A percentile compares a stretch with the other conserved stretches of the same genome.
Evolutionary conservation across 2,113 vertebrate genomes (phyloP).

Genomic region (Indri indri): DNA sequence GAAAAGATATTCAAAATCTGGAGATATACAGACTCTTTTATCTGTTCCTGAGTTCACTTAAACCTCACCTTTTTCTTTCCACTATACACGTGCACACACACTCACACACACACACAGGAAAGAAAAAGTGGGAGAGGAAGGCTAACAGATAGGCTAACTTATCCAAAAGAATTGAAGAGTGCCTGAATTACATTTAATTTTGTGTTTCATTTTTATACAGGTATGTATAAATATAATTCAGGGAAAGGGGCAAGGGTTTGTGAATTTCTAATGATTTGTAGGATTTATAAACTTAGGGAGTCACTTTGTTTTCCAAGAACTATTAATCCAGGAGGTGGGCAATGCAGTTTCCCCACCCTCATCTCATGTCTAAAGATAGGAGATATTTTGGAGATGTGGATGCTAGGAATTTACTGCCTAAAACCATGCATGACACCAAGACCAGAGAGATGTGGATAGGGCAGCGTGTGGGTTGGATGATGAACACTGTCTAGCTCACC

Average conservation of each 20-base stretch:
- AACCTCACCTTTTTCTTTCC: background rate
- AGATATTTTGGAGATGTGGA: background rate
- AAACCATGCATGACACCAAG: background rate
- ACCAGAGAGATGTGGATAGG: background rate
- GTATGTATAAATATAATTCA: background rate
- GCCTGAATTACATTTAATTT: background rate
- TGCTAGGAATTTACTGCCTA: background rate
- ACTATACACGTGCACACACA: background rate
- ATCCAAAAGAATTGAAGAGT: background rate
- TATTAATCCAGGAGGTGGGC: background rate
- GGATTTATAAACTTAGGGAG: background rate
- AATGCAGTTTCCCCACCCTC: background rate
- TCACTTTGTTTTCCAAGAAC: background rate
- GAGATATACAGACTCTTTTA: background rate
- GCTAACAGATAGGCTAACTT: background rate
- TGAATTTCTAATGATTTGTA: background rate
- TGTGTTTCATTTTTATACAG: background rate
- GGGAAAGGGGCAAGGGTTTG: background rate
- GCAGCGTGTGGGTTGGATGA: background rate
- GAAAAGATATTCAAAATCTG: background rate
- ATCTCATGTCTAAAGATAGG: background rate
- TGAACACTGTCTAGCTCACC: background rate
- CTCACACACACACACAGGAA: background rate
- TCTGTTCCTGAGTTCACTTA: background rate
- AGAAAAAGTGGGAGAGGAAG: background rate